Evolutionary conservation across 2,797 vertebrate genomes (phyloP).

Genomic region (Tapera naevia): DNA sequence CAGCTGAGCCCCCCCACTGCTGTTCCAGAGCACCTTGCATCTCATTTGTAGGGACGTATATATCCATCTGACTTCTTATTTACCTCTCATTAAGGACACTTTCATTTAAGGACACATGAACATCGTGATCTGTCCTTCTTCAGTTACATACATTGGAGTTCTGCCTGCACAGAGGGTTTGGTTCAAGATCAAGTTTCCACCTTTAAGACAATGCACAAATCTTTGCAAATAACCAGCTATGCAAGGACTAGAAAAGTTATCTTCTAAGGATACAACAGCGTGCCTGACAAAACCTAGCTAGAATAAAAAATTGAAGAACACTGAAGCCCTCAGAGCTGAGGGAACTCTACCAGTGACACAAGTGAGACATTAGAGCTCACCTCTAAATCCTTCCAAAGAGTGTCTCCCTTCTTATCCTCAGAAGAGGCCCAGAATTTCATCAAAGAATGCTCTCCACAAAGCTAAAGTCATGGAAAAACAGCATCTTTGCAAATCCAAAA

Average conservation of each 20-base stretch:
- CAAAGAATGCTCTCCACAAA: neutral
- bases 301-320: neutral
- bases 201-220: neutral
- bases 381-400: neutral
- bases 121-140: neutral
- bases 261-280: neutral
- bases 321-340: neutral
- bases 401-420: neutral
- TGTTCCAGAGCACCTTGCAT: neutral
- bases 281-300: neutral
- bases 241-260: neutral
- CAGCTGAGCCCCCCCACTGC: neutral
- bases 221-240: neutral
- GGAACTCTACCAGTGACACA: neutral
- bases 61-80: neutral
- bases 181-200: neutral
- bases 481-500: neutral
- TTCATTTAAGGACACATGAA: neutral
- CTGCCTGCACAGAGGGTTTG: neutral
- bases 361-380: neutral
- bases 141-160: neutral
- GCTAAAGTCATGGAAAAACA: neutral
- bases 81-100: neutral
- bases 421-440: neutral
- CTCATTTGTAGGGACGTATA: neutral